Base-by-base conservation (phyloP, 2,888 invertebrate genomes). In the Watsonalla binaria region DNA sequence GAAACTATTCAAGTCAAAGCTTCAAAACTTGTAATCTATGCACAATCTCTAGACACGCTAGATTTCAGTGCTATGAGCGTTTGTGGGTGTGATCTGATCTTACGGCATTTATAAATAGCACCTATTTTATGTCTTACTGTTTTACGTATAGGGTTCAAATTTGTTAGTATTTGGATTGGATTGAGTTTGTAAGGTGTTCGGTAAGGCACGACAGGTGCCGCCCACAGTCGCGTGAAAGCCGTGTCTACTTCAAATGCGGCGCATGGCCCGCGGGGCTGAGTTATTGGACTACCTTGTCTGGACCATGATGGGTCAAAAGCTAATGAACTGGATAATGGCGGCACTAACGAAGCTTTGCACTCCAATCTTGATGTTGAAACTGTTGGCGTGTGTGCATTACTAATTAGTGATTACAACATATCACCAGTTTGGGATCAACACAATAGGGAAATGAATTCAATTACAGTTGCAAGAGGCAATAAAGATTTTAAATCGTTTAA, bases 181-280 rank as follows among this genome's bases (percentile, higher is more conserved):
- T 42, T 49, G 46, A 54, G 58, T 60, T 57, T 61, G 68, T 60
- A 54, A 59, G 60, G 52, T 65, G 73, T 64, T 67, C 70, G 69
- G 77, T 79, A 78, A 62, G 65, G 74, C 74, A 76, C 79, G 72
- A 73, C 79, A 81, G 82, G 82, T 78, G 79, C 76, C 83, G 82
- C 82, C 84, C 79, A 84, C 81, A 59, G 60, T 47, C 59, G 64
- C 73, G 77, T 73, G 84, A 84, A 84, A 84, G 82, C 79, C 71
- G 69, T 70, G 68, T 72, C 71, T 65, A 35, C 35, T 48, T 47
- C 47, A 35, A 48, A 48, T 48, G 37, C 51, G 13, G 49, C 47
- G 54, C 52, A 49, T 54, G 50, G 58, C 57, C 55, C 52, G 54
- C 47, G 39, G 56, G 51, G 34, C 54, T 59, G 62, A 68, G 55